Evolutionary conservation across 2,888 invertebrate genomes (phyloP).

Genomic region (Lithophane ornitopus): DNA sequence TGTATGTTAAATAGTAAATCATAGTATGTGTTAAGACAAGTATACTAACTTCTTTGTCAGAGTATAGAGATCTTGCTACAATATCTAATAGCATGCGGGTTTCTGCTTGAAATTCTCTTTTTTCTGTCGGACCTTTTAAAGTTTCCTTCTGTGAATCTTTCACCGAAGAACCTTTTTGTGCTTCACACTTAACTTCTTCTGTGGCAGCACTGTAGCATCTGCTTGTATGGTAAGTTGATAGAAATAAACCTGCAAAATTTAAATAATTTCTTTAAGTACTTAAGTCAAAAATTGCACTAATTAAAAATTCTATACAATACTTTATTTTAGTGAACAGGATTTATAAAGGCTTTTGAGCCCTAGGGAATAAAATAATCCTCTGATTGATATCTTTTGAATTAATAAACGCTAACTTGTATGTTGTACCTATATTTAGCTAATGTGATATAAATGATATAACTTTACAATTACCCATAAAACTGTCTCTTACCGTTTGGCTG

Average conservation of each 20-base stretch:
- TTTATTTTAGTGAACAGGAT: neutral
- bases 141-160: conserved; percentile 81
- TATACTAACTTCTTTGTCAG: conserved; percentile 96
- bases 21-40: neutral
- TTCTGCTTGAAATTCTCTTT: conserved; percentile 99
- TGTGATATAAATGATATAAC: neutral
- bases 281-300: neutral
- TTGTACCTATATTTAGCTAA: too few relatives aligned
- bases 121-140: conserved; percentile 91
- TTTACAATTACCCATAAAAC: neutral
- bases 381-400: neutral
- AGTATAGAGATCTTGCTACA: conserved; percentile 98
- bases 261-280: neutral
- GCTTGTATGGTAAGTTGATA: conserved; percentile 43
- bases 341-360: neutral
- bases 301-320: neutral
- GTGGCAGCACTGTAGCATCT: conserved; percentile 74
- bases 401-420: too few relatives aligned
- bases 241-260: conserved; percentile 48
- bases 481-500: conserved; percentile 63
- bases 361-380: neutral
- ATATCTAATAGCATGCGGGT: conserved; percentile 98
- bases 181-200: conserved; percentile 74
- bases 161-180: conserved; percentile 79
- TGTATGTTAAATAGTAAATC: neutral